These are phyloP conservation scores for Pitangus sulphuratus DNA, from an alignment of 2,797 vertebrate species.

Conservation along the genomic window DNA sequence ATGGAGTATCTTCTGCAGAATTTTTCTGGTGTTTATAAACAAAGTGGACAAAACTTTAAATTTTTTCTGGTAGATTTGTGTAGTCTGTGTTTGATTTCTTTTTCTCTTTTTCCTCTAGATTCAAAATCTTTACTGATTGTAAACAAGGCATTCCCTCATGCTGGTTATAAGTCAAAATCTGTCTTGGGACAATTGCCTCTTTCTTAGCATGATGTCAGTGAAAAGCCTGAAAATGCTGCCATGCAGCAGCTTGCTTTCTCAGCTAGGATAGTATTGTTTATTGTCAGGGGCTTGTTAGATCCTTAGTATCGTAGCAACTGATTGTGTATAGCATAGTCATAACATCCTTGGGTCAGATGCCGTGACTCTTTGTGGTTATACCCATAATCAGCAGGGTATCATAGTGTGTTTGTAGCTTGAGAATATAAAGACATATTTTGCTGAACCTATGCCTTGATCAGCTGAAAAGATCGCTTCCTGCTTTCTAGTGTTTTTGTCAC, in stretches of 20 bases:
- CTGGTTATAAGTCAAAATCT: not conserved
- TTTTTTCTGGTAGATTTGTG: not conserved
- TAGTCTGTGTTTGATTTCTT: not conserved
- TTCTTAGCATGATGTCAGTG: not conserved
- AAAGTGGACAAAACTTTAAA: not conserved
- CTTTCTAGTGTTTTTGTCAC: not conserved
- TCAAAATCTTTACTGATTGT: not conserved
- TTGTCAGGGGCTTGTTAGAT: not conserved
- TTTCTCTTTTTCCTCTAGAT: not conserved
- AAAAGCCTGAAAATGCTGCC: not conserved
- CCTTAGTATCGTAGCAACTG: not conserved
- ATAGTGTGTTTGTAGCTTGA: not conserved
- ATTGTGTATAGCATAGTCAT: not conserved
- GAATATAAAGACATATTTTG: not conserved
- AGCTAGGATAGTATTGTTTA: not conserved
- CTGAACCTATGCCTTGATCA: not conserved
- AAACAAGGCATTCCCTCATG: not conserved
- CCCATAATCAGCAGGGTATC: not conserved
- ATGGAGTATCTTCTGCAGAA: not conserved
- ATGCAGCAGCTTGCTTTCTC: not conserved
- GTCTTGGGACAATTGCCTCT: not conserved
- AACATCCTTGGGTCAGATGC: not conserved
- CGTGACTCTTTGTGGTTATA: not conserved
- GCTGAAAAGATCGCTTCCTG: not conserved
- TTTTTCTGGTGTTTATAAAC: not conserved